These are phyloP conservation scores for Reticulitermes lucifugus DNA, from an alignment of 2,888 invertebrate genomes.

Conservation along the genomic window DNA sequence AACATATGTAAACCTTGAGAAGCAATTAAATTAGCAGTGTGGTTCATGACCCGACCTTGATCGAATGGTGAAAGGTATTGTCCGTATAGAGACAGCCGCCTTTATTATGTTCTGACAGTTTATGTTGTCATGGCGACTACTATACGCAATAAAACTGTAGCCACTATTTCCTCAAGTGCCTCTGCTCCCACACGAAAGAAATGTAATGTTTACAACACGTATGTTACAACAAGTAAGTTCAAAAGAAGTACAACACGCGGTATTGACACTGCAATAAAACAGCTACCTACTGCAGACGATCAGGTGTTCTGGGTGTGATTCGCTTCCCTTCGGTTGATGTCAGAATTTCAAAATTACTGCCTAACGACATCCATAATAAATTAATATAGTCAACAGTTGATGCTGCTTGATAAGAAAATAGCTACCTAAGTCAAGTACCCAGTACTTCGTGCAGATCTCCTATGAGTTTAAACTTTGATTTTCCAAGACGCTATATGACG, in stretches of 20 bases:
- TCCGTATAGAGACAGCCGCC: neutral
- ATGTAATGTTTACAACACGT: too few species aligned
- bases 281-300: neutral
- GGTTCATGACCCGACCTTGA: constrained; percentile 8
- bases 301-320: neutral
- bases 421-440: too few species aligned
- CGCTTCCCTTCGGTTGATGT: too few species aligned
- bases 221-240: neutral
- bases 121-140: neutral
- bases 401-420: too few species aligned
- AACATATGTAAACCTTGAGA: neutral
- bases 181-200: neutral
- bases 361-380: neutral
- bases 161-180: neutral
- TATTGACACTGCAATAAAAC: neutral
- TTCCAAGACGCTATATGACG: too few species aligned
- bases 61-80: neutral
- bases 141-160: neutral
- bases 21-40: neutral
- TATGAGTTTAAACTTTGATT: too few species aligned
- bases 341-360: neutral
- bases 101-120: neutral
- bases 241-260: neutral
- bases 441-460: too few species aligned
- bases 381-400: too few species aligned